Evolutionary conservation across 2,888 invertebrate genomes (phyloP).

Genomic region (Eulithis prunata): DNA sequence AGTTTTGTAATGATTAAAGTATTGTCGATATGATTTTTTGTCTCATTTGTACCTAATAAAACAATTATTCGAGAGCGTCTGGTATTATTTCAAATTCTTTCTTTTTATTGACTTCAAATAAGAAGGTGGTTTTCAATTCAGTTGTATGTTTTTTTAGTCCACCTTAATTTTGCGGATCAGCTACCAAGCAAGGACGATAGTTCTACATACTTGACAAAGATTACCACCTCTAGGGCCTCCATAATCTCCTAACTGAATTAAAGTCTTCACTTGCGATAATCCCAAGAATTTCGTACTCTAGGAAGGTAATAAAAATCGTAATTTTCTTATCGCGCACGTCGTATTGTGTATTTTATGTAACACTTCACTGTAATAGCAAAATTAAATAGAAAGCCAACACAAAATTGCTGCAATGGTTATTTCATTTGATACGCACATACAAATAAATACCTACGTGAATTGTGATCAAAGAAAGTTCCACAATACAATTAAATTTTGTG

Average conservation of each 20-base stretch:
- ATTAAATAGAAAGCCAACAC: slow-evolving; percentile 27
- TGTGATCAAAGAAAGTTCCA: slow-evolving; percentile 5
- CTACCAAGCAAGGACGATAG: slow-evolving; percentile 1
- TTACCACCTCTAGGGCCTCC: slow-evolving; percentile 45
- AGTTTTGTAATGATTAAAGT: background rate
- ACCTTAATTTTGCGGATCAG: too few relatives aligned
- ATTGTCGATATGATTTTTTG: background rate
- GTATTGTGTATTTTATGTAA: slow-evolving; percentile 26
- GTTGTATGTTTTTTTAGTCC: too few relatives aligned
- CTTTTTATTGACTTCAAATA: too few relatives aligned
- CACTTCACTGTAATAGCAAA: slow-evolving; percentile 20
- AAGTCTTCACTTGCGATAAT: slow-evolving; percentile 32
- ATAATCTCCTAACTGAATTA: slow-evolving; percentile 39
- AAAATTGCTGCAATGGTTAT: slow-evolving; percentile 33
- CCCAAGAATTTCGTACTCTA: slow-evolving; percentile 28
- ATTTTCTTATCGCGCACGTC: slow-evolving; percentile 22
- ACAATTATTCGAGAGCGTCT: too few relatives aligned
- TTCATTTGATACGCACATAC: slow-evolving; percentile 41
- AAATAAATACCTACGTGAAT: slow-evolving; percentile 12
- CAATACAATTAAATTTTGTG: too few relatives aligned
- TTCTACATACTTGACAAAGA: slow-evolving; percentile 32
- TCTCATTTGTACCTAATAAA: background rate
- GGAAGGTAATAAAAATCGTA: slow-evolving; percentile 19
- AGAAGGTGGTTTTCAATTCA: too few relatives aligned
- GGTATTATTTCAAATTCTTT: too few relatives aligned